phyloP scores from a whole-genome alignment of 2,113 vertebrate genomes.

The Microcebus lehilahytsara region DNA sequence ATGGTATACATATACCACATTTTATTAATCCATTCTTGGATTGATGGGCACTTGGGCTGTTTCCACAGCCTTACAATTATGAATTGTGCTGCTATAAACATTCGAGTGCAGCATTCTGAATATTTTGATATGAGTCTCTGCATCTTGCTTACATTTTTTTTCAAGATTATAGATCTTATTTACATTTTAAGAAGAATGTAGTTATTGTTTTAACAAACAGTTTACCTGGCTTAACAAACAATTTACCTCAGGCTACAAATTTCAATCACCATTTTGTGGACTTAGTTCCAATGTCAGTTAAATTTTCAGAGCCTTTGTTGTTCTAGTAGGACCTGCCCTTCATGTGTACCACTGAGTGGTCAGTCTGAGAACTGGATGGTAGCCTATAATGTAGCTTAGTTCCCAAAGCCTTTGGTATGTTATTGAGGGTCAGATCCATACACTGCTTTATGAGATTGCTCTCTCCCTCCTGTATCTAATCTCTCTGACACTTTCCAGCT shows the following conservation, averaged over 20 bases:
- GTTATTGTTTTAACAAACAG: neutral
- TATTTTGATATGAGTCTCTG: neutral
- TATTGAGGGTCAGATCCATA: neutral
- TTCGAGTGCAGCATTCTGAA: neutral
- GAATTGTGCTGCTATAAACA: no score
- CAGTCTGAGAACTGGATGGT: neutral
- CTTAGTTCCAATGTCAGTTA: neutral
- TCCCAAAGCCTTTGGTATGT: neutral
- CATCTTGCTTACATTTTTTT: neutral
- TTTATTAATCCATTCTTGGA: no score
- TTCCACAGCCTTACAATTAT: no score
- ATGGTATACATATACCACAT: no score
- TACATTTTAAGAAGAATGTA: neutral
- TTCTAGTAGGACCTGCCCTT: neutral
- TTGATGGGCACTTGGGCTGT: no score
- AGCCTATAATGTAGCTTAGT: neutral
- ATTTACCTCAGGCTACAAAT: neutral
- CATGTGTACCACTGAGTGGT: neutral
- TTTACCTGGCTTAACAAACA: neutral
- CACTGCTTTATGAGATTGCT: neutral
- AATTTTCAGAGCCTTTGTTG: neutral
- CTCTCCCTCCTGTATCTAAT: neutral
- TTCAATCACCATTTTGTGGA: neutral
- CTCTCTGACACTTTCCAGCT: neutral
- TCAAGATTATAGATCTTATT: neutral